A percentile compares a stretch with the other conserved stretches of the same genome.
These are phyloP conservation scores for Antrozous pallidus DNA, from an alignment of 2,797 vertebrate genomes.

Conservation along the genomic window DNA sequence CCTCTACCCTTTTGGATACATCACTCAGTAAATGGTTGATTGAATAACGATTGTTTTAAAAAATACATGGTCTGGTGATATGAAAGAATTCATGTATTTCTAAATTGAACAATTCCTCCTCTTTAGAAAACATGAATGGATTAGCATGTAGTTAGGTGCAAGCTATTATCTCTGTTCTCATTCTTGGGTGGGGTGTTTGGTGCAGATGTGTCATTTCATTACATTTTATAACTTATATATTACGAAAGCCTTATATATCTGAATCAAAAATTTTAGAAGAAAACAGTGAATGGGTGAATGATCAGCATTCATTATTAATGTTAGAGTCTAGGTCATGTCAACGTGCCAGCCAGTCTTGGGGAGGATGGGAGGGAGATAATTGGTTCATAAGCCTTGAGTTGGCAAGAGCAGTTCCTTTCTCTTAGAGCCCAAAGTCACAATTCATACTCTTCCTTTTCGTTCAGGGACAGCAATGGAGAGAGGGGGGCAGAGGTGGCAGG, in stretches of 20 bases:
- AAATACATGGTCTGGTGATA: background rate
- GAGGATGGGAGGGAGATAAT: background rate
- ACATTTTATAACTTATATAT: background rate
- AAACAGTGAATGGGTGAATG: background rate
- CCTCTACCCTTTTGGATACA: conserved; percentile 23
- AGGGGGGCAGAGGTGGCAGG: background rate
- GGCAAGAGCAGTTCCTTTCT: background rate
- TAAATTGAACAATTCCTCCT: conserved; percentile 36
- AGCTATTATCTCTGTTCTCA: background rate
- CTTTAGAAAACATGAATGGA: background rate
- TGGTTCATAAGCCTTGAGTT: background rate
- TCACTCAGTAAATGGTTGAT: conserved; percentile 19
- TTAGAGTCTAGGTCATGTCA: background rate
- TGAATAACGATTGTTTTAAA: background rate
- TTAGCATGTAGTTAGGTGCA: background rate
- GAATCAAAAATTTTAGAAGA: background rate
- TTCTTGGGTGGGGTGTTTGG: background rate
- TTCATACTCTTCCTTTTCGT: background rate
- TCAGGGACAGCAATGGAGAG: background rate
- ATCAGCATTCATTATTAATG: background rate
- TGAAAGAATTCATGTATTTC: conserved; percentile 43
- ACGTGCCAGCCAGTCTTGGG: background rate
- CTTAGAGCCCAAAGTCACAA: background rate
- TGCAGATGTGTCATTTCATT: background rate
- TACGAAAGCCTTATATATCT: background rate